A percentile compares a stretch with the other conserved stretches of the same genome.
phyloP scores from a whole-genome alignment of 2,113 vertebrate genomes.

The Megaceryle maxima region DNA sequence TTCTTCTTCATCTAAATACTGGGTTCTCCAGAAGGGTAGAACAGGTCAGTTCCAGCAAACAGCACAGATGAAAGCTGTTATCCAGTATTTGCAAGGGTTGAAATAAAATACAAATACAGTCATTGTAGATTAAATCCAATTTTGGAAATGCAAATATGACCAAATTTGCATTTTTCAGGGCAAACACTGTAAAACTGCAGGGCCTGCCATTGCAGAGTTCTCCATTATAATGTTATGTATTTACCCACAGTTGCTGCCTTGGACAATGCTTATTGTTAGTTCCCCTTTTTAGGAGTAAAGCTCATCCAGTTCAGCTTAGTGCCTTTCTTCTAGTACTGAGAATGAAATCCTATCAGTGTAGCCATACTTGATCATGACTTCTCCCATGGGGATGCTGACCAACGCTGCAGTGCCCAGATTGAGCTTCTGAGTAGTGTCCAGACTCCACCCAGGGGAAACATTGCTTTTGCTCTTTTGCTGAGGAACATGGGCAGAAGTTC shows the following conservation, averaged over 20 bases:
- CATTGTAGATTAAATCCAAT: background rate
- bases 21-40: background rate
- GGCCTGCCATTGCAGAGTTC: background rate
- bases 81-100: background rate
- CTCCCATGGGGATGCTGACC: background rate
- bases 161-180: background rate
- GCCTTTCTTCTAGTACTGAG: background rate
- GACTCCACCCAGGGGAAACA: fast-evolving
- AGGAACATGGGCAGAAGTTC: background rate
- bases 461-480: background rate
- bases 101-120: background rate
- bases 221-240: background rate
- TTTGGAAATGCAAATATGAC: background rate
- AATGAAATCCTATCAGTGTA: background rate
- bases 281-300: background rate
- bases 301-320: background rate
- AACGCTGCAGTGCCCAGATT: fast-evolving
- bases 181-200: background rate
- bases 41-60: background rate
- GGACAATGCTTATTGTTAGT: no score
- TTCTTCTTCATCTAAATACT: background rate
- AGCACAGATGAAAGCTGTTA: background rate
- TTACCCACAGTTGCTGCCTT: background rate
- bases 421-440: background rate
- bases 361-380: background rate